A percentile compares a stretch with the other conserved stretches of the same genome.
Evolutionary conservation across 2,113 vertebrate genomes (phyloP).

Genomic region (Catagonus wagneri): DNA sequence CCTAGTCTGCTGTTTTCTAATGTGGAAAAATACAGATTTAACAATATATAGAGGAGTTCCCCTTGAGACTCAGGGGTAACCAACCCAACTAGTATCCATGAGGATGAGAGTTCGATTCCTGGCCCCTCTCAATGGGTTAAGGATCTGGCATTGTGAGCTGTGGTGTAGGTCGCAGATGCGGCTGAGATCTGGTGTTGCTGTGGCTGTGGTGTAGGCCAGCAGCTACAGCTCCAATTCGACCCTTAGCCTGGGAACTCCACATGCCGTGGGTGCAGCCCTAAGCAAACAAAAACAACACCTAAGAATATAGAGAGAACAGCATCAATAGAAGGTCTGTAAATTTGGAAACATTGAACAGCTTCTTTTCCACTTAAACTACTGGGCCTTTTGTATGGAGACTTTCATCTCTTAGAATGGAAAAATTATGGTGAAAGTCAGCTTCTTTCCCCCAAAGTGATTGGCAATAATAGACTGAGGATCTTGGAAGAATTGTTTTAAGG

Average conservation of each 20-base stretch:
- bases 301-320: neutral
- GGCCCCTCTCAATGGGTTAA: too few relatives aligned
- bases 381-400: neutral
- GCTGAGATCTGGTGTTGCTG: too few relatives aligned
- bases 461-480: neutral
- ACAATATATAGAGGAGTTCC: neutral
- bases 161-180: too few relatives aligned
- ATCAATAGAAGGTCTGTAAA: neutral
- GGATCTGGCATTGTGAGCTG: too few relatives aligned
- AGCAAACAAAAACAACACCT: too few relatives aligned
- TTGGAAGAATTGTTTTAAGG: neutral
- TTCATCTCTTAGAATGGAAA: neutral
- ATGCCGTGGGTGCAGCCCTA: too few relatives aligned
- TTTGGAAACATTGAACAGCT: neutral
- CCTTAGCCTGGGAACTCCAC: too few relatives aligned
- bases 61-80: too few relatives aligned
- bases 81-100: too few relatives aligned
- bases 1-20: neutral
- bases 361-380: neutral
- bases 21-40: neutral
- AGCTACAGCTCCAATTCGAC: too few relatives aligned
- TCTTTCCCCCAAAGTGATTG: neutral
- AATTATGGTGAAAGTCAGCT: neutral
- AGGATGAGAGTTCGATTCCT: too few relatives aligned
- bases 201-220: too few relatives aligned